Conservation (phyloP, 2,888 invertebrate genomes). For the Drosophila buzzatii region DNA sequence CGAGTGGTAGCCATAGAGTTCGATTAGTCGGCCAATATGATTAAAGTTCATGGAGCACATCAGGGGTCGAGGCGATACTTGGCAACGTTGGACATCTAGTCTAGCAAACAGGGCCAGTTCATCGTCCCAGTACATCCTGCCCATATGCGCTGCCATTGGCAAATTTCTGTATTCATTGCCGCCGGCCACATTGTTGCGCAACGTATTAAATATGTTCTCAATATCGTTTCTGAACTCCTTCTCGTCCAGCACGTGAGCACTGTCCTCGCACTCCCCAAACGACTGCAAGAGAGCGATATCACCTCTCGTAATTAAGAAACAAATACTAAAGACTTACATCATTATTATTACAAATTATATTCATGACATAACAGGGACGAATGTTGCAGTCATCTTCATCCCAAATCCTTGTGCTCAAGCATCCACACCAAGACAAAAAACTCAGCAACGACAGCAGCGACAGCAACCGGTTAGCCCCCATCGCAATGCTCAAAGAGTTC, state of each 20-base stretch:
- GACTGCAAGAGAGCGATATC: constrained; percentile 3
- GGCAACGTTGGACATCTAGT: constrained; percentile 32
- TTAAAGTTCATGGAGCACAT: constrained; percentile 30
- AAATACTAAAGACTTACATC: constrained; percentile 25
- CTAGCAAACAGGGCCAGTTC: constrained; percentile 45
- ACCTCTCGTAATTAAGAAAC: not conserved
- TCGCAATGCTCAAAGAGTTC: not conserved
- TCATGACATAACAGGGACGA: constrained; percentile 18
- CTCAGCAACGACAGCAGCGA: constrained; percentile 2
- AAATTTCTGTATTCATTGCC: constrained; percentile 31
- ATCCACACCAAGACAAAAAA: not conserved
- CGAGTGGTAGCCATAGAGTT: not conserved
- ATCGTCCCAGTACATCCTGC: constrained; percentile 40
- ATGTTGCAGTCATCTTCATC: constrained; percentile 18
- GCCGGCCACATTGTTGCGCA: constrained; percentile 48
- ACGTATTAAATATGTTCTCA: constrained; percentile 23
- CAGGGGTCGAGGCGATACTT: not conserved
- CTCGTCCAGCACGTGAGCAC: not conserved
- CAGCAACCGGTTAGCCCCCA: constrained; percentile 12
- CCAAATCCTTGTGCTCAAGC: too few relatives aligned
- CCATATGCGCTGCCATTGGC: constrained; percentile 48
- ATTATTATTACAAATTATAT: constrained; percentile 40
- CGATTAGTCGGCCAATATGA: constrained; percentile 30
- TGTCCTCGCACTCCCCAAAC: constrained; percentile 4
- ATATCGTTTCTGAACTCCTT: not conserved